phyloP scores from a whole-genome alignment of 2,888 invertebrate species.

The Hyposoter didymator region DNA sequence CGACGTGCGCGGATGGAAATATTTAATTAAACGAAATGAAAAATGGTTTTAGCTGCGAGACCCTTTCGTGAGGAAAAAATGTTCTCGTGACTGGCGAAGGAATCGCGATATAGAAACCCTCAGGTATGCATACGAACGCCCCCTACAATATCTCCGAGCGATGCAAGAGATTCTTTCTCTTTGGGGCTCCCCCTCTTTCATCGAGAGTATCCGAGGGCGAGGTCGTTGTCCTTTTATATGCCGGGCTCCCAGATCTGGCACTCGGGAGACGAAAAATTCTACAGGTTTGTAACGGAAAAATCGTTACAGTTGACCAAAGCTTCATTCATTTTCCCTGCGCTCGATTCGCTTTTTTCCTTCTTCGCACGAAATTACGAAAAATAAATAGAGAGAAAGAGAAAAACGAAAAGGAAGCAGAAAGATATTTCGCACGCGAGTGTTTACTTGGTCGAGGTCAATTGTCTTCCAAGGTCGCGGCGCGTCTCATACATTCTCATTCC shows the following conservation, averaged over 20 bases:
- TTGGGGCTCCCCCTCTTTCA: slow-evolving; percentile 2
- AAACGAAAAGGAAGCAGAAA: neutral
- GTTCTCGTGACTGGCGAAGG: neutral
- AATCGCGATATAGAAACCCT: slow-evolving; percentile 14
- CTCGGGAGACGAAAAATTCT: slow-evolving; percentile 21
- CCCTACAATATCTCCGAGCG: slow-evolving; percentile 21
- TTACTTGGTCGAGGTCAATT: slow-evolving; percentile 49
- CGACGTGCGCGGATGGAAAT: neutral
- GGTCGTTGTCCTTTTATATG: slow-evolving; percentile 58
- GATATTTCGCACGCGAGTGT: slow-evolving; percentile 26
- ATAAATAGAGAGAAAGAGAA: neutral
- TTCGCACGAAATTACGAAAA: neutral
- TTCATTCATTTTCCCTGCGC: neutral
- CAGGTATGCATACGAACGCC: slow-evolving; percentile 19
- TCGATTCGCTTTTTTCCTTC: neutral
- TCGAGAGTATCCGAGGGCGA: slow-evolving; percentile 50
- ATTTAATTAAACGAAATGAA: neutral
- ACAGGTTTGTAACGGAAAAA: slow-evolving; percentile 36
- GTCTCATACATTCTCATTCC: slow-evolving; percentile 37
- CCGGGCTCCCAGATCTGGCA: slow-evolving; percentile 7
- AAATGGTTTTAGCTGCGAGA: neutral
- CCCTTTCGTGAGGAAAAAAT: neutral
- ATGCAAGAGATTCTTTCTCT: slow-evolving; percentile 42
- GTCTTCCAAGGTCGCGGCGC: slow-evolving; percentile 12
- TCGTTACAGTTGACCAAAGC: neutral